Conservation (phyloP, 2,797 vertebrate genomes). For the Sebastes minor region DNA sequence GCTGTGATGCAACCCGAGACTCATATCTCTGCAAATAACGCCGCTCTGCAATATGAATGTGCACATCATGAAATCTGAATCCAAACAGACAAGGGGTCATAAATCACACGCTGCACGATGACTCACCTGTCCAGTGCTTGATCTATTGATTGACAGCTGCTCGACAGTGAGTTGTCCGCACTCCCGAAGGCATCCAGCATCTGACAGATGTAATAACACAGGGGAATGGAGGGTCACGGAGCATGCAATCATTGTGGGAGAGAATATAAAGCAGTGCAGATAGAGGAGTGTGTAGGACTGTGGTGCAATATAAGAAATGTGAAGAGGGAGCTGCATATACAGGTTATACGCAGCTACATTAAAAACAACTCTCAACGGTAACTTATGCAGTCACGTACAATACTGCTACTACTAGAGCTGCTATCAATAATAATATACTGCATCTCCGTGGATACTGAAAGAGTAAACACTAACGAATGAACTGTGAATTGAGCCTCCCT, state of each 20-base stretch:
- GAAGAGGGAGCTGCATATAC: background rate
- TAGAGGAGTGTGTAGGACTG: background rate
- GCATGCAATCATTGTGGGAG: slow-evolving; percentile 4
- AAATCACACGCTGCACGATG: slow-evolving; percentile 4
- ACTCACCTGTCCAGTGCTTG: slow-evolving; percentile 92
- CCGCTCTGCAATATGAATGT: background rate
- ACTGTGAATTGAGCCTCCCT: background rate
- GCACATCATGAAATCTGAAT: slow-evolving; percentile 3
- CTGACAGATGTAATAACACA: slow-evolving; percentile 75
- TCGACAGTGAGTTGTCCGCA: slow-evolving; percentile 87
- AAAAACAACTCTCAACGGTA: background rate
- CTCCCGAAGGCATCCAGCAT: slow-evolving; percentile 91
- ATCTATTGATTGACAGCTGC: slow-evolving; percentile 93
- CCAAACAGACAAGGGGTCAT: background rate
- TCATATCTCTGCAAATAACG: background rate
- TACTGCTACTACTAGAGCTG: background rate
- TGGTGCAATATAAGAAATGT: background rate
- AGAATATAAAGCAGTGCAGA: background rate
- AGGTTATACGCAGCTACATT: background rate
- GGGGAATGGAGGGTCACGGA: slow-evolving; percentile 33
- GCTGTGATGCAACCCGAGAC: background rate
- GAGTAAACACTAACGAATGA: background rate
- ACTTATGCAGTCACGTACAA: background rate
- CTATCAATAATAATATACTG: background rate
- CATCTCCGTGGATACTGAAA: background rate